Evolutionary conservation across 2,888 invertebrate species (phyloP).

Genomic region (Ophioninae sp.): DNA sequence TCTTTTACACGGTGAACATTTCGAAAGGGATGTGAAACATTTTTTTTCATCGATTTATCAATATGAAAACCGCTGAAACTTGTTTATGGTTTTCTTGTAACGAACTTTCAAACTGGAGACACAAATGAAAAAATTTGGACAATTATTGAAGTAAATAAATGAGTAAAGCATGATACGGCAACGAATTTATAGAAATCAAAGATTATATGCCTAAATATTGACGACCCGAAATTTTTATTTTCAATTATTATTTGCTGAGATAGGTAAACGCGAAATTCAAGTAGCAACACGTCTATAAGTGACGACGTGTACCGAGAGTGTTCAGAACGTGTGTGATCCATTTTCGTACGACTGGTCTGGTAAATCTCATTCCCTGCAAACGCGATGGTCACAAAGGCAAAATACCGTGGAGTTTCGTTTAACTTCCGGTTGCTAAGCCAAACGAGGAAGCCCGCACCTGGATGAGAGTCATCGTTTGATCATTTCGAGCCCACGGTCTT

Average conservation of each 20-base stretch:
- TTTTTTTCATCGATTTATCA: too few species aligned
- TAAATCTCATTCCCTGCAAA: conserved; percentile 22
- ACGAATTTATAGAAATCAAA: too few species aligned
- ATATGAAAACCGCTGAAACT: too few species aligned
- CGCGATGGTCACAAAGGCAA: conserved; percentile 15
- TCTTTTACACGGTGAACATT: too few species aligned
- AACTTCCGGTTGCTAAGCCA: conserved; percentile 5
- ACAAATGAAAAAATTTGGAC: too few species aligned
- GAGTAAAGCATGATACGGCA: too few species aligned
- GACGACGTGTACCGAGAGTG: conserved; percentile 30
- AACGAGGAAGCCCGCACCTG: background rate
- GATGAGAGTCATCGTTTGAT: conserved; percentile 5
- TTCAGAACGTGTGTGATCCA: conserved; percentile 7
- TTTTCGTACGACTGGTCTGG: background rate
- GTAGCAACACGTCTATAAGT: background rate
- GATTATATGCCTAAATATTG: too few species aligned
- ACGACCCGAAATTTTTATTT: background rate
- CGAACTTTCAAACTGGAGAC: too few species aligned
- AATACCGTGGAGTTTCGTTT: conserved; percentile 45
- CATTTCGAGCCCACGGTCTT: background rate
- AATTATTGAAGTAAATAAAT: too few species aligned
- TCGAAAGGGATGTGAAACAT: too few species aligned
- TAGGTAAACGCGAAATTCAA: background rate
- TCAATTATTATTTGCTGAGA: background rate
- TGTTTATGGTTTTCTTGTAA: too few species aligned